Evolutionary conservation across 2,113 vertebrate species (phyloP), one percentile per base, ranked within the genome.

Genomic region (Salvelinus sp.): DNA sequence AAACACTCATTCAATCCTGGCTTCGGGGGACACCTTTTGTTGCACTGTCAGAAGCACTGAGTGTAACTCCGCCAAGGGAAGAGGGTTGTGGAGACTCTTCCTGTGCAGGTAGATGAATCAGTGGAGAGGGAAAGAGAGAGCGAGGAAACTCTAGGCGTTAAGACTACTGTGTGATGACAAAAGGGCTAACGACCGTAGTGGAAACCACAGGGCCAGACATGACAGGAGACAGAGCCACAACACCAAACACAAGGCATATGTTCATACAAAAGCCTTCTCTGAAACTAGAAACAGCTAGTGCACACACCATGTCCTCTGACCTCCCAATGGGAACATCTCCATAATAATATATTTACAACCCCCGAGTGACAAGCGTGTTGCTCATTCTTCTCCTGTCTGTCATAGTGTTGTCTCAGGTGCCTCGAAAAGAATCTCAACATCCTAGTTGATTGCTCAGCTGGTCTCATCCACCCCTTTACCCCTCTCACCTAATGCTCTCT

Each of bases 21-120:
- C 88, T 91, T 87, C 79, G 78, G 89, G 86, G 88, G 87, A 88
- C 85, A 86, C 82, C 88, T 89, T 92, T 90, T 88, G 88, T 90
- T 88, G 84, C 84, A 82, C 85, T 85, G 89, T 90, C 89, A 91
- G 80, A 89, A 76, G 75, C 86, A 74, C 83, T 85, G 79, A 90
- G 80, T 79, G 82, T 79, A 83, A 87, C 81, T 84, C 30, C 3
- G 77, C 77, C 50, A 83, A 82, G 74, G 79, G 82, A 64, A 76
- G 78, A 74, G 76, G 80, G 13, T 76, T 79, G 58, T 50, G 75
- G 7, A 20, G 76, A 78, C 71, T 54, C 50, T 54, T 18, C 50
- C 50, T 54, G 16, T 16, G 16, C 50, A 54, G 50, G 50, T 54
- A 63, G 60, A 63, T 22, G 10, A 25, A 22, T 22, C n/a, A 12